Evolutionary conservation across 2,888 invertebrate species (phyloP).

Genomic region (Deilephila elpenor): DNA sequence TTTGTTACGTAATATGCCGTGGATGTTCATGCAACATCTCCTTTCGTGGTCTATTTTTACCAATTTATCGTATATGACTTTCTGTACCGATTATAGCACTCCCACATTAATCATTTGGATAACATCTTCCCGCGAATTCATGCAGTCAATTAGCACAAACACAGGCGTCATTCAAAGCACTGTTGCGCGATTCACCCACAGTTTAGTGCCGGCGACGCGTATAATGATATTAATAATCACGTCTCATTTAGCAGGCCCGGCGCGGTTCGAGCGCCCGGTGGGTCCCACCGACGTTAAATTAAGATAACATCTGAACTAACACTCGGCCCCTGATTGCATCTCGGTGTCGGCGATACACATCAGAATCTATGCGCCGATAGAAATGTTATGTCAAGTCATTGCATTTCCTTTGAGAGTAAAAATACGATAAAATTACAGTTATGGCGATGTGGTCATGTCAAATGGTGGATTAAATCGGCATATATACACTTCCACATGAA

Average conservation of each 20-base stretch:
- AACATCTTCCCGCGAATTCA: too few relatives aligned
- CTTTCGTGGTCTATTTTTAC: too few relatives aligned
- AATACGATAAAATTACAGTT: not conserved
- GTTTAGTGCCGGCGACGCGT: conserved; percentile 4
- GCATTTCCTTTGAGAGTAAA: not conserved
- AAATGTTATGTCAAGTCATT: conserved; percentile 1
- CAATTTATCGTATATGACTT: too few relatives aligned
- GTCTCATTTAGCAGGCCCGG: conserved; percentile 17
- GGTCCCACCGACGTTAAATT: conserved; percentile 11
- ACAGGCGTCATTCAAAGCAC: not conserved
- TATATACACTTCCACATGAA: not conserved
- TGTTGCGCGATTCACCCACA: not conserved
- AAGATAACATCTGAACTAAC: conserved; percentile 24
- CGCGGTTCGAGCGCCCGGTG: conserved; percentile 7
- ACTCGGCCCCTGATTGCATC: conserved; percentile 16
- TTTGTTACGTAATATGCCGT: too few relatives aligned
- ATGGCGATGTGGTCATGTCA: not conserved
- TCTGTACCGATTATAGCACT: too few relatives aligned
- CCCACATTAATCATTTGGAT: too few relatives aligned
- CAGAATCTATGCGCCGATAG: conserved; percentile 5
- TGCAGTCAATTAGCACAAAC: not conserved
- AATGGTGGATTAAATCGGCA: not conserved
- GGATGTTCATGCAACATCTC: too few relatives aligned
- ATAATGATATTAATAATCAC: conserved; percentile 17
- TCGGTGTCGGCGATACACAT: conserved; percentile 3